Evolutionary conservation across 2,113 vertebrate genomes (phyloP), one percentile per base, ranked within the genome.

Genomic region (Phocoena sinus): DNA sequence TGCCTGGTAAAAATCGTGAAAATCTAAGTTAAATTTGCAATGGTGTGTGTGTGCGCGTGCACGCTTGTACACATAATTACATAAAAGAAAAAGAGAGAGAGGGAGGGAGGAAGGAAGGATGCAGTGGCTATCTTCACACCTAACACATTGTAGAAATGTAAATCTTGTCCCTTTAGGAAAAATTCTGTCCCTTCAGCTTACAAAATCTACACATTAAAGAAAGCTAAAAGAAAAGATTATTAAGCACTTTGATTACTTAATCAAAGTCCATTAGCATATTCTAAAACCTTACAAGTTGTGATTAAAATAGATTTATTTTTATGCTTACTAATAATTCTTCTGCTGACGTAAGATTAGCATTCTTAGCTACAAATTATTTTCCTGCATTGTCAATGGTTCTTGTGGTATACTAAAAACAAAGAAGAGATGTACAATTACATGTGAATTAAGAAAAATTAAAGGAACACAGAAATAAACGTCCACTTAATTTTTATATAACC

Each of bases 301-400:
- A 76, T 86, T 85, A 93, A 96, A 97, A 95, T 83, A 89, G 79
- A 91, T 62, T 89, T 95, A 77, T 92, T 96, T 91, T 87, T 89
- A 85, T 85, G 14, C 26, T 63, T 77, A 94, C 23, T 73, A 97
- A 93, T 94, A 77, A 87, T 92, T 93, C 28, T 95, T 38, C 41
- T 74, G 63, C 67, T 96, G 53, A 74, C 58, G 91, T 38, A 89
- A 85, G 70, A 74, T 92, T 95, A 94, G 41, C 47, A 84, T 84
- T 89, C 47, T 92, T 95, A 60, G 65, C 25, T 92, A 86, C 8
- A 79, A 62, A 67, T 87, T 87, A 91, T 82, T 88, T 95, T 92
- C 20, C 65, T 70, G 58, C 15, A 41, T 70, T 94, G 26, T 84
- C 71, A 87, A 28, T 88, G 26, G 36, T 83, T 90, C 87, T 58